A percentile compares a stretch with the other conserved stretches of the same genome.
Evolutionary conservation across 2,797 vertebrate genomes (phyloP).

Genomic region (Pogonophryne albipinna): DNA sequence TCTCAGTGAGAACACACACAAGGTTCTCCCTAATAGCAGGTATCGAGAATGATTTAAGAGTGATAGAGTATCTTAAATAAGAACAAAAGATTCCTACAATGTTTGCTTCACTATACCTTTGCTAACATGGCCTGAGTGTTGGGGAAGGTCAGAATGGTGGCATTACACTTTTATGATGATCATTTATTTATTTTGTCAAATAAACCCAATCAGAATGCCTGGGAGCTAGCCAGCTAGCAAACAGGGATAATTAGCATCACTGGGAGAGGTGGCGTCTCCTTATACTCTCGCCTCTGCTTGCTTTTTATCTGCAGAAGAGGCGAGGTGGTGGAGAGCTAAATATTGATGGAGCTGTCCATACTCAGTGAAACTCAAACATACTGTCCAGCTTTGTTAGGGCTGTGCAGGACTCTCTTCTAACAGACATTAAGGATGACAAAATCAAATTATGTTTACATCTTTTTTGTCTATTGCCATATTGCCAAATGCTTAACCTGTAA

Average conservation of each 20-base stretch:
- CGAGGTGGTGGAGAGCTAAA: constrained; percentile 73
- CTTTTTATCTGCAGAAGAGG: constrained; percentile 81
- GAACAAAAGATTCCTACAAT: constrained; percentile 74
- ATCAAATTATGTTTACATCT: constrained; percentile 10
- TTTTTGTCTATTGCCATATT: constrained; percentile 6
- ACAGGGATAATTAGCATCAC: constrained; percentile 87
- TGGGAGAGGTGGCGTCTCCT: constrained; percentile 85
- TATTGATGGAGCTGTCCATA: constrained; percentile 73
- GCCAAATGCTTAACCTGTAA: constrained; percentile 9
- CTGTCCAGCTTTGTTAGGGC: constrained; percentile 55
- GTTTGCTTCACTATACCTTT: constrained; percentile 72
- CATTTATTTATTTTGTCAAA: constrained; percentile 88
- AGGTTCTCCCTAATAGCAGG: constrained; percentile 51
- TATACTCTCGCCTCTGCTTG: constrained; percentile 71
- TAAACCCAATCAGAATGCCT: constrained; percentile 86
- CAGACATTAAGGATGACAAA: constrained; percentile 36
- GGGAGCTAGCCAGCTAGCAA: constrained; percentile 77
- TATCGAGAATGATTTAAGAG: constrained; percentile 67
- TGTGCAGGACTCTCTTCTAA: constrained; percentile 32
- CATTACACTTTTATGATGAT: constrained; percentile 87
- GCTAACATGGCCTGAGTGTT: constrained; percentile 71
- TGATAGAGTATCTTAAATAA: constrained; percentile 62
- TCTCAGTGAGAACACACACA: constrained; percentile 59
- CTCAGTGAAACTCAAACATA: constrained; percentile 72
- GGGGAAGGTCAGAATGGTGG: constrained; percentile 78